Percentiles rank a stretch among this genome's conserved stretches.
These are phyloP conservation scores for Gobio occitaniae DNA, from an alignment of 2,797 vertebrate species.

Conservation along the genomic window DNA sequence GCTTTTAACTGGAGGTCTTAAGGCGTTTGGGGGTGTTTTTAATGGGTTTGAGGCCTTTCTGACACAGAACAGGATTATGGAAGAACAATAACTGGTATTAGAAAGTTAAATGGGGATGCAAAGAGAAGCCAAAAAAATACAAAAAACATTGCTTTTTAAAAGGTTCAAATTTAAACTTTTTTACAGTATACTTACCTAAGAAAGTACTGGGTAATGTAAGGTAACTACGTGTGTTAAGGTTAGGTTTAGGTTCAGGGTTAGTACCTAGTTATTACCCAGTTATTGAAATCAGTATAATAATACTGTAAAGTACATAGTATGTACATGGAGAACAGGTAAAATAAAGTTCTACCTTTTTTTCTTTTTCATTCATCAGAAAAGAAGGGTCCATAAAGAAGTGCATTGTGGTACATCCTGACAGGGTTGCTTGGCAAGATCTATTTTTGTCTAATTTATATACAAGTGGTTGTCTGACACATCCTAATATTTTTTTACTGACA, in stretches of 20 bases:
- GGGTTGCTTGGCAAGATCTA: not conserved
- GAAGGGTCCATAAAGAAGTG: not conserved
- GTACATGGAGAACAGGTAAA: too few relatives aligned
- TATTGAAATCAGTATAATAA: too few relatives aligned
- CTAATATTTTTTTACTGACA: constrained; percentile 1
- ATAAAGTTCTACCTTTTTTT: too few relatives aligned
- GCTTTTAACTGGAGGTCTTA: constrained; percentile 34
- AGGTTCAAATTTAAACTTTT: not conserved
- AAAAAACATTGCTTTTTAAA: not conserved
- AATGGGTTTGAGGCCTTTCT: not conserved
- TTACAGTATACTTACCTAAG: too few relatives aligned
- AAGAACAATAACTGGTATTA: not conserved
- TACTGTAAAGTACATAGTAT: too few relatives aligned
- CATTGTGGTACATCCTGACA: not conserved
- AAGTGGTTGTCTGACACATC: not conserved
- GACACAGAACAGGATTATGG: not conserved
- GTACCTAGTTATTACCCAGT: too few relatives aligned
- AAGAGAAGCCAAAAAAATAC: not conserved
- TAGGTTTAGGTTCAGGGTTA: too few relatives aligned
- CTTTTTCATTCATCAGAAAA: not conserved
- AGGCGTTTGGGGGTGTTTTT: not conserved
- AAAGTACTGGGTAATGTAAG: too few relatives aligned
- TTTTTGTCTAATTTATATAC: not conserved
- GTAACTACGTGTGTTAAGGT: too few relatives aligned
- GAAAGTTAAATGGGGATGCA: constrained; percentile 2